Evolutionary conservation across 2,888 invertebrate species (phyloP), one percentile per base, ranked within the genome.

Genomic region (Pseudolycoriella hygida): DNA sequence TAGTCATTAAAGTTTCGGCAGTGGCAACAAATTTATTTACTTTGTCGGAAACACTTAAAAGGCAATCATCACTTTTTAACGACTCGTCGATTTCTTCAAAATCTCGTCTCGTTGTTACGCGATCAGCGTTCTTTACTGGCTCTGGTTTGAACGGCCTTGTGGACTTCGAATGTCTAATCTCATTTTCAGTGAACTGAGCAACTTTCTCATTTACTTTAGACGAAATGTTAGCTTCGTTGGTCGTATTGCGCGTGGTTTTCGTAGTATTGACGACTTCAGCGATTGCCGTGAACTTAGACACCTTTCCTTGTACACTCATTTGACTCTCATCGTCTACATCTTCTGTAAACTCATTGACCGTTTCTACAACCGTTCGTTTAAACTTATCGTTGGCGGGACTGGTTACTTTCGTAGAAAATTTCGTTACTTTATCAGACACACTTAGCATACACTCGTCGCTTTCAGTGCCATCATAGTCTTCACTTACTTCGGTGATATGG

Each of bases 361-460:
- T 67, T 41, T 72, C 71, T 3, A 74, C 69, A 54, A 71, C 70
- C 44, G 69, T 54, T 25, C n/a, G 40, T 19, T 19, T 17, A 12
- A 18, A 18, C 14, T 60, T 56, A 10, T 55, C 54, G 52, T 51
- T 51, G 45, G 42, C 34, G 42, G 17, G 31, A 5, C 15, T 34
- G n/a, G 34, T 12, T 46, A 42, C 11, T 50, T 43, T 45, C 14
- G 37, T 4, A 3, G 38, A 19, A 15, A 79, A 80, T 53, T 76
- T 78, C 31, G 69, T 70, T 0, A 80, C 79, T 59, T 80, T 80
- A 56, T 79, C 76, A 38, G 77, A 75, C 8, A 80, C 79, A 43
- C 76, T 75, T 25, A 80, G 53, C 15, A 78, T 60, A 52, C 76
- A 77, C 53, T 78, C 76, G 52, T 47, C 46, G 20, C n/a, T 34